Conservation (phyloP, 2,888 invertebrate genomes). For the Stenodera caucasica region DNA sequence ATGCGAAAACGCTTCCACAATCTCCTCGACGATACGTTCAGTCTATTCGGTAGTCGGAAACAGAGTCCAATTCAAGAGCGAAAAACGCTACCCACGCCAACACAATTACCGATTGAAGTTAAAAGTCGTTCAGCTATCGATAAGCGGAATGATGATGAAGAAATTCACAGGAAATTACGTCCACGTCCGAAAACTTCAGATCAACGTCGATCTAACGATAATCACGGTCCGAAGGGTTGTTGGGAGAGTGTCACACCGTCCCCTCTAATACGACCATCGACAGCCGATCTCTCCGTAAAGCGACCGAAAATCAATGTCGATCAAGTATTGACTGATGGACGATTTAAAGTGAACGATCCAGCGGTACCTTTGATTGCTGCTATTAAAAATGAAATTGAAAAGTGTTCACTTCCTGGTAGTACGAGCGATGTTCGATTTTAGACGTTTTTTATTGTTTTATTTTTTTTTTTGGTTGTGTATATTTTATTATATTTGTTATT, state of each 20-base stretch:
- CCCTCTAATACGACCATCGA: constrained; percentile 62
- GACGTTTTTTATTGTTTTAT: neutral
- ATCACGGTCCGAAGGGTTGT: constrained; percentile 55
- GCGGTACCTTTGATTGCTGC: constrained; percentile 82
- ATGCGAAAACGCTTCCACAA: constrained; percentile 76
- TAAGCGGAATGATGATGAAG: constrained; percentile 30
- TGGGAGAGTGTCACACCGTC: constrained; percentile 60
- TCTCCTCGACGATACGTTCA: constrained; percentile 77
- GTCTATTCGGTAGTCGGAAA: constrained; percentile 69
- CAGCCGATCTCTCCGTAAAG: constrained; percentile 65
- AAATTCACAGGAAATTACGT: constrained; percentile 36
- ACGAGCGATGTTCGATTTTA: constrained; percentile 40
- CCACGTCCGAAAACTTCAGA: constrained; percentile 53
- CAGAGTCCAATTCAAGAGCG: constrained; percentile 55
- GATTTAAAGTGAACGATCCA: constrained; percentile 67
- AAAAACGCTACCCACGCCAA: constrained; percentile 27
- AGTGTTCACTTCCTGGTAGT: constrained; percentile 54
- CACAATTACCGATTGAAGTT: constrained; percentile 45
- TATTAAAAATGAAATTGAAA: constrained; percentile 71
- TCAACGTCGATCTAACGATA: constrained; percentile 46
- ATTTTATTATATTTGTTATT: constrained; percentile 19
- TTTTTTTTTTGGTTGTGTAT: constrained; percentile 3
- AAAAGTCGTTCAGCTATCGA: constrained; percentile 52
- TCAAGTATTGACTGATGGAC: constrained; percentile 62
- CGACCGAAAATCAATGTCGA: constrained; percentile 57